Conservation (phyloP, 2,797 vertebrate species). For the Pitangus sulphuratus region DNA sequence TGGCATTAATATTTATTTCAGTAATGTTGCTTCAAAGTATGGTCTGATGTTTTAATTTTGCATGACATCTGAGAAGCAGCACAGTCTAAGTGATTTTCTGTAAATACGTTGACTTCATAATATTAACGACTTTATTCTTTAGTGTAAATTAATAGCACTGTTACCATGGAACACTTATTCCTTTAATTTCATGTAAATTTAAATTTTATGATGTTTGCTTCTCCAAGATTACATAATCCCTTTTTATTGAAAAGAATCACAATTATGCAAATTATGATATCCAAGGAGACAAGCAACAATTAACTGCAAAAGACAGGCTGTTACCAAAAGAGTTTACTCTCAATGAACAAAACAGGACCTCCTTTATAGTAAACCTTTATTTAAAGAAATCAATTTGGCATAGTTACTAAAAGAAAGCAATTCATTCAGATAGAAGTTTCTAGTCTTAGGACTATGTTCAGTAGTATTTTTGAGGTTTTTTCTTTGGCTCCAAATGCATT, state of each 20-base stretch:
- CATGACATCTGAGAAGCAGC: constrained; percentile 67
- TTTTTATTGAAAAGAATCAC: constrained; percentile 78
- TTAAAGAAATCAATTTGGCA: constrained; percentile 65
- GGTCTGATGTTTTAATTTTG: constrained; percentile 73
- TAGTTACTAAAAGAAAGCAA: constrained; percentile 49
- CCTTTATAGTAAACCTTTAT: constrained; percentile 75
- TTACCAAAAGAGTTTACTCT: constrained; percentile 70
- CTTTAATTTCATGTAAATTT: constrained; percentile 79
- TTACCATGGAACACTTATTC: constrained; percentile 73
- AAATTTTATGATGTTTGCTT: constrained; percentile 79
- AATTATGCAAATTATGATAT: constrained; percentile 79
- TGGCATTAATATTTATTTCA: constrained; percentile 62
- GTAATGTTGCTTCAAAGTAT: constrained; percentile 57
- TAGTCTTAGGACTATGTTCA: constrained; percentile 6
- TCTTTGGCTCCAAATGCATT: not conserved
- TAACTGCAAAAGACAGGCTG: constrained; percentile 75
- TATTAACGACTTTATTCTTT: constrained; percentile 73
- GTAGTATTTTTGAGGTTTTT: constrained; percentile 10
- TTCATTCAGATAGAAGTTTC: constrained; percentile 61
- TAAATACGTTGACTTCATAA: constrained; percentile 62
- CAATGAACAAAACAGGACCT: constrained; percentile 63
- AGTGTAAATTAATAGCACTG: constrained; percentile 71
- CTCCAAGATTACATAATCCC: constrained; percentile 75
- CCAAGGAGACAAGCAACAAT: constrained; percentile 77
- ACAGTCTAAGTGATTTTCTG: constrained; percentile 60